Base-by-base conservation (phyloP, 2,888 invertebrate genomes). In the Drosophila anomelani region DNA sequence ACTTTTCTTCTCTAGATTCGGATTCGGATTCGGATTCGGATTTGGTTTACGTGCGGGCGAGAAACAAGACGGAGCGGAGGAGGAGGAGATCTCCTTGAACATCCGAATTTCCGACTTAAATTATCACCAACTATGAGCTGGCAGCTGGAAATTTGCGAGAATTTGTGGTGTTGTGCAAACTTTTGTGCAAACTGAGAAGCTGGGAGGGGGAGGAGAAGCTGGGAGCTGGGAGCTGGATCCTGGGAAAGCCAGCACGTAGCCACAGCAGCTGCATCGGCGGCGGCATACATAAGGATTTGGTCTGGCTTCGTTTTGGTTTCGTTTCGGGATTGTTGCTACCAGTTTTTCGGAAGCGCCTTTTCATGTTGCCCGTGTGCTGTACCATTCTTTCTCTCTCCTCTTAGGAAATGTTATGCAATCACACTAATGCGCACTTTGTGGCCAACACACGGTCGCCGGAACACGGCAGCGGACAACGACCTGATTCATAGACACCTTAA, bases 381-480 rank as follows among this genome's bases (percentile, higher is more conserved):
- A 29, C 46, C 36, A 29, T 20, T 17, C 44, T 17, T 15, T 58
- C 15, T 4, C n/a, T n/a, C 23, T 15, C 23, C 34, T 29, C 12
- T 10, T 26, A 68, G 70, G 64, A 80, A 79, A 78, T 83, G 79
- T 88, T 86, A 81, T 85, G 88, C 81, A 86, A 88, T 88, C 86
- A 81, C 78, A 86, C 87, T 86, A 86, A 86, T 86, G 88, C 83
- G 79, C 84, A 79, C 79, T 79, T 84, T 81, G 85, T 75, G 83
- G 86, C 84, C 80, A 75, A 69, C 68, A 72, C 51, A 46, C 44
- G 20, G 43, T n/a, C 4, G 46, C 44, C 67, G 60, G 57, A 58
- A 73, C 73, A 39, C 23, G 53, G 56, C 67, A 43, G 36, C 54
- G 44, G 76, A n/a, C 76, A 77, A 38, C 62, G 49, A 66, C 73